Evolutionary conservation across 2,113 vertebrate species (phyloP).

Genomic region (Sinosuthora webbiana): DNA sequence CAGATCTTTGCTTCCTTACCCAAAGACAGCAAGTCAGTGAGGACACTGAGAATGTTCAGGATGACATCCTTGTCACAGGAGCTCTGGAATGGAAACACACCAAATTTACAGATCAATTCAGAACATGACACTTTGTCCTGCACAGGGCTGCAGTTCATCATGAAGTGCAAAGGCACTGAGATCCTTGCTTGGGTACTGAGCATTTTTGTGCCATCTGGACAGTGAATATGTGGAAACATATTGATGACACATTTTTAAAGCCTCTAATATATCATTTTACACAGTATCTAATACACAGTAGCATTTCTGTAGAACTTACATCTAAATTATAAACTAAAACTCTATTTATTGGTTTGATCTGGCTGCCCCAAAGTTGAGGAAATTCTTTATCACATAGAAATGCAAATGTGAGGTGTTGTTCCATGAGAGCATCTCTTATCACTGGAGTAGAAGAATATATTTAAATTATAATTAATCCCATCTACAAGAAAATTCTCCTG

Average conservation of each 20-base stretch:
- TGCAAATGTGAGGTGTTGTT: not conserved
- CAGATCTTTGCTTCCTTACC: slow-evolving; percentile 73
- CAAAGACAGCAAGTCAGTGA: slow-evolving; percentile 86
- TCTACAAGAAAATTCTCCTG: not conserved
- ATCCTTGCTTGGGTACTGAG: not conserved
- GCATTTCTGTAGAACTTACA: not conserved
- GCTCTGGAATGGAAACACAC: slow-evolving; percentile 75
- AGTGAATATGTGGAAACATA: not conserved
- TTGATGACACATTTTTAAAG: not conserved
- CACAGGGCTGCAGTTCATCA: not conserved
- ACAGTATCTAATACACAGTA: not conserved
- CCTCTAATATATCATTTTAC: not conserved
- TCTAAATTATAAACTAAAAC: not conserved
- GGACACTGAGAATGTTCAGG: slow-evolving; percentile 80
- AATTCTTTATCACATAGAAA: not conserved
- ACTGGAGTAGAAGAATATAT: not conserved
- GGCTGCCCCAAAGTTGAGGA: not conserved
- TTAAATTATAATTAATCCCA: not conserved
- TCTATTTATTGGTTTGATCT: not conserved
- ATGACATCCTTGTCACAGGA: slow-evolving; percentile 79
- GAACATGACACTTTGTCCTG: not conserved
- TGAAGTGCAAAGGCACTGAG: not conserved
- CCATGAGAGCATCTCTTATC: not conserved
- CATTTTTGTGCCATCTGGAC: not conserved
- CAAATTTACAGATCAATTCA: not conserved